A percentile compares a stretch with the other conserved stretches of the same genome.
These are phyloP conservation scores for Sciurus niger DNA, from an alignment of 2,113 vertebrate genomes.

Conservation along the genomic window DNA sequence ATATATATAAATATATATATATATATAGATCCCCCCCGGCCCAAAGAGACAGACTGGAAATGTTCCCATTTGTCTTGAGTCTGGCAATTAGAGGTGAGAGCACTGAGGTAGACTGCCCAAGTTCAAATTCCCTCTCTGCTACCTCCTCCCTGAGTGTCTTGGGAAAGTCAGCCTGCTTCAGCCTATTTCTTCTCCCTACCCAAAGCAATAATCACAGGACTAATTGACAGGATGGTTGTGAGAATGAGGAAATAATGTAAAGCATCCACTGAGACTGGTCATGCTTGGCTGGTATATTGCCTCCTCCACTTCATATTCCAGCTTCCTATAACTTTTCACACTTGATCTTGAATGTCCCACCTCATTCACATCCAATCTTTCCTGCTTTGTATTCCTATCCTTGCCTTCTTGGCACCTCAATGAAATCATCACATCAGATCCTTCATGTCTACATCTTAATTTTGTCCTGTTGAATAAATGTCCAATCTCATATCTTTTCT, in stretches of 20 bases:
- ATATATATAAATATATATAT: no score
- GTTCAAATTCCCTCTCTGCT: background rate
- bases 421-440: conserved; percentile 14
- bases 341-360: background rate
- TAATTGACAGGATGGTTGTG: background rate
- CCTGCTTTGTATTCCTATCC: background rate
- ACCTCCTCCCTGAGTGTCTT: background rate
- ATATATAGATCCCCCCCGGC: background rate
- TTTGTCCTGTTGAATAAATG: background rate
- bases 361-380: background rate
- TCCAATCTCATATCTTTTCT: background rate
- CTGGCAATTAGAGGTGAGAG: background rate
- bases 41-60: background rate
- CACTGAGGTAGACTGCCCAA: background rate
- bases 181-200: background rate
- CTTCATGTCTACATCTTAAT: background rate
- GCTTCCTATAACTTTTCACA: background rate
- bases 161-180: background rate
- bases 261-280: background rate
- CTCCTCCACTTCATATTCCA: background rate
- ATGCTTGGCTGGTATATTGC: background rate
- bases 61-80: background rate
- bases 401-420: background rate
- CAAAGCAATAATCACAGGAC: background rate
- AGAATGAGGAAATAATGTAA: background rate